Evolutionary conservation across 2,113 vertebrate species (phyloP), one percentile per base, ranked within the genome.

Genomic region (Crocuta crocuta): DNA sequence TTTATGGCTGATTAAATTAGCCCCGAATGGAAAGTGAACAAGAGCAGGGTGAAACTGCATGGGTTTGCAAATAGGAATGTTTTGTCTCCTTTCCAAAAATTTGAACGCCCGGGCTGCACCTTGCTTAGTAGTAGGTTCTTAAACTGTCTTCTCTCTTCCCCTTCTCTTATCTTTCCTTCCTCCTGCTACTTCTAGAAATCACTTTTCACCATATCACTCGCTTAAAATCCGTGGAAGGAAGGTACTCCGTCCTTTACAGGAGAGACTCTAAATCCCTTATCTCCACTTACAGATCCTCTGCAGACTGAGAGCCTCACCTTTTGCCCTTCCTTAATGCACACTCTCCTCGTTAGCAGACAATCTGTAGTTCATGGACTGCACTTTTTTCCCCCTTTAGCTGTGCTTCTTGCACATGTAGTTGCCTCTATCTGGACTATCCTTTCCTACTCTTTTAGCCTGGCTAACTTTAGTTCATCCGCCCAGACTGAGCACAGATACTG

Each of bases 201-300:
- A 73, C 31, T 10, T 50, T 96, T 68, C 61, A 68, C 39, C 58
- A 23, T 58, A 61, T 58, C 35, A 28, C 73, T 90, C 93, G 43
- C n/a, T 89, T 95, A 61, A 73, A 35, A 71, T 89, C 65, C 31
- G 85, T 88, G 55, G 35, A 93, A 85, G 23, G n/a, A 93, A 89
- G 28, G 28, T 48, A 39, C 19, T 50, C 28, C 66, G 1, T 73
- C 10, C 53, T 80, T 91, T 58, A 83, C 10, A 65, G 10, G 45
- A 80, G 53, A 39, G 66, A 79, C 31, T 81, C 63, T 71, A 61
- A 89, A 4, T 43, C 45, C 9, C 23, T 92, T 65, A 2, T 79
- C 23, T 95, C 24, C 17, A 79, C 2, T 45, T 53, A 45, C 7
- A 93, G 65, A 73, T 19, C 33, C 71, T 12, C 16, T 48, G 6